Conservation (phyloP, 2,797 vertebrate genomes). For the Podarcis siculus region DNA sequence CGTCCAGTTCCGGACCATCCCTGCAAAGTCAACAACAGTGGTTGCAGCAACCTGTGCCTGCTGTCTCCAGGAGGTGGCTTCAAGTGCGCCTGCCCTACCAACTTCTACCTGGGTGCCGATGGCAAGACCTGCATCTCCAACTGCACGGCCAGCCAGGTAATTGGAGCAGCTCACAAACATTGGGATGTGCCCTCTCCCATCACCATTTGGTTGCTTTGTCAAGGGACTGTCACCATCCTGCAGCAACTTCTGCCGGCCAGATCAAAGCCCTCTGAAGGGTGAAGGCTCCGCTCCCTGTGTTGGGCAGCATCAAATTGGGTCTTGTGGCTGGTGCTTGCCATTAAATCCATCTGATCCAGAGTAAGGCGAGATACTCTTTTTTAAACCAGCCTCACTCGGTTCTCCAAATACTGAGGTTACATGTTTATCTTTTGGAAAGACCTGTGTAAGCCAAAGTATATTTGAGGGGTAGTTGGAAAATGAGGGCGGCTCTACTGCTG, state of each 20-base stretch:
- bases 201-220: not conserved
- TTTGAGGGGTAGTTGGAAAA: not conserved
- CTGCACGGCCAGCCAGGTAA: constrained; percentile 96
- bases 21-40: constrained; percentile 86
- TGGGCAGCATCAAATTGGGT: not conserved
- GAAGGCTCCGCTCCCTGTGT: not conserved
- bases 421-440: not conserved
- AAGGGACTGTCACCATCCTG: not conserved
- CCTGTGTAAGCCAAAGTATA: not conserved
- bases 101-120: constrained; percentile 88
- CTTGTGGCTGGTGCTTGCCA: not conserved
- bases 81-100: constrained; percentile 85
- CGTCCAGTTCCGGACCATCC: constrained; percentile 83
- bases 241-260: not conserved
- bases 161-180: no score
- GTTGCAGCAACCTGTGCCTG: constrained; percentile 90
- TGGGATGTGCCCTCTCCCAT: not conserved
- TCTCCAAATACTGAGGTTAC: not conserved
- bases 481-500: no score
- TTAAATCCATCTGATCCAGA: not conserved
- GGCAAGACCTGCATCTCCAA: constrained; percentile 95
- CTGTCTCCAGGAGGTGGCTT: constrained; percentile 84
- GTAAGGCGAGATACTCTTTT: not conserved
- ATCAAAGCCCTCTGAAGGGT: no score
- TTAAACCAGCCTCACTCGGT: not conserved